Evolutionary conservation across 2,797 vertebrate species (phyloP).

Genomic region (Cheirogaleus major): DNA sequence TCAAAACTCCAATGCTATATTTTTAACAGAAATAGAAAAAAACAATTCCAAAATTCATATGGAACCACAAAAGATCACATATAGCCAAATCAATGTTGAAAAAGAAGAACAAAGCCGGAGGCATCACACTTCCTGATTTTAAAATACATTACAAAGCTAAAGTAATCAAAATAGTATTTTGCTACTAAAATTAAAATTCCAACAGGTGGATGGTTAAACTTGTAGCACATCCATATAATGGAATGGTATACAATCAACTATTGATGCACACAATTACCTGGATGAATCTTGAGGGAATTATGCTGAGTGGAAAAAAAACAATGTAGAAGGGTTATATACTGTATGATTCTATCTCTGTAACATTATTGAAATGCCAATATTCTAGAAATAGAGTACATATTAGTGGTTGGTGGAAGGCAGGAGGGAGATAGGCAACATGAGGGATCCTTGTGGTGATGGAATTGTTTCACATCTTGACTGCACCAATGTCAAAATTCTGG

Average conservation of each 20-base stretch:
- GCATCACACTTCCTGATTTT: background rate
- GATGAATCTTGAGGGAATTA: slow-evolving; percentile 15
- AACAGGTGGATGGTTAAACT: background rate
- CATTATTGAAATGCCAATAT: background rate
- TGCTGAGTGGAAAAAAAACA: slow-evolving; percentile 5
- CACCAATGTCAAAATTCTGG: background rate
- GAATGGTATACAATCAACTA: slow-evolving; percentile 6
- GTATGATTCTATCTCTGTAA: background rate
- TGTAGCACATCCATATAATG: background rate
- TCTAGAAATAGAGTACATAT: background rate
- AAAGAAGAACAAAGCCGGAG: background rate
- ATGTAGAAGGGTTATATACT: background rate
- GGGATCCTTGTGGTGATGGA: background rate
- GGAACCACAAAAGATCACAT: background rate
- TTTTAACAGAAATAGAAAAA: background rate
- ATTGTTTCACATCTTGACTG: background rate
- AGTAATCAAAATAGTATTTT: background rate
- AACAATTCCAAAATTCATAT: background rate
- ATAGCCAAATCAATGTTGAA: background rate
- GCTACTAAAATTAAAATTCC: background rate
- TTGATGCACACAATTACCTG: background rate
- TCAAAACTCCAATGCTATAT: background rate
- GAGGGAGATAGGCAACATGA: background rate
- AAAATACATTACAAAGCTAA: background rate
- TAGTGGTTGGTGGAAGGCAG: background rate